phyloP scores from a whole-genome alignment of 2,797 vertebrate genomes.

The Gadopsis marmoratus region DNA sequence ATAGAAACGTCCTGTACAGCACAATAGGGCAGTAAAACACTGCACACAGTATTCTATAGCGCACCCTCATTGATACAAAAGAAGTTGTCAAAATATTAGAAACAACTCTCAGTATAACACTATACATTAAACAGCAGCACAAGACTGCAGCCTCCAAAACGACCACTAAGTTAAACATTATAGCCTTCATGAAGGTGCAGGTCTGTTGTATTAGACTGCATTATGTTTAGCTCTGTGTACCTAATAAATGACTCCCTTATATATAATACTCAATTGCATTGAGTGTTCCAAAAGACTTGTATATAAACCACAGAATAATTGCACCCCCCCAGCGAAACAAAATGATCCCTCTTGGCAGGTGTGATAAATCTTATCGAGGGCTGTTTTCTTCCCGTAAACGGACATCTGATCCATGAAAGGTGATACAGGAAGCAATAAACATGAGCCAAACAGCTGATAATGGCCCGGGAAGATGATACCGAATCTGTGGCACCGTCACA shows the following conservation, averaged over 20 bases:
- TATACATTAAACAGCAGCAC: background rate
- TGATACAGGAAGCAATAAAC: conserved; percentile 79
- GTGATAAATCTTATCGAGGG: conserved; percentile 63
- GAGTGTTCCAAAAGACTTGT: conserved; percentile 3
- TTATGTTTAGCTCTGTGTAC: conserved; percentile 6
- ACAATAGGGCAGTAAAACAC: background rate
- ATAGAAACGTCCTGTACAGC: background rate
- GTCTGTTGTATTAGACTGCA: conserved; percentile 10
- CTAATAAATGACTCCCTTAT: conserved; percentile 15
- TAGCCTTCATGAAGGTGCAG: conserved; percentile 6
- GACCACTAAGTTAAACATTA: background rate
- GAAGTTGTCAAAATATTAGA: background rate
- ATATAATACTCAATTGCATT: conserved; percentile 13
- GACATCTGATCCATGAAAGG: conserved; percentile 76
- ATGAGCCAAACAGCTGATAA: conserved; percentile 70
- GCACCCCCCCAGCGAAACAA: conserved; percentile 43
- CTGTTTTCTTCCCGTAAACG: conserved; percentile 73
- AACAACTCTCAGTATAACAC: background rate
- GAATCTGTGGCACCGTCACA: conserved; percentile 54
- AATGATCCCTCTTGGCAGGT: conserved; percentile 63
- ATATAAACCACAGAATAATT: conserved; percentile 25
- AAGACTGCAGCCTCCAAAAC: background rate
- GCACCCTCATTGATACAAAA: background rate
- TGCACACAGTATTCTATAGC: background rate
- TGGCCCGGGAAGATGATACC: conserved; percentile 69